phyloP scores from a whole-genome alignment of 2,113 vertebrate genomes.

The Scomber colias region DNA sequence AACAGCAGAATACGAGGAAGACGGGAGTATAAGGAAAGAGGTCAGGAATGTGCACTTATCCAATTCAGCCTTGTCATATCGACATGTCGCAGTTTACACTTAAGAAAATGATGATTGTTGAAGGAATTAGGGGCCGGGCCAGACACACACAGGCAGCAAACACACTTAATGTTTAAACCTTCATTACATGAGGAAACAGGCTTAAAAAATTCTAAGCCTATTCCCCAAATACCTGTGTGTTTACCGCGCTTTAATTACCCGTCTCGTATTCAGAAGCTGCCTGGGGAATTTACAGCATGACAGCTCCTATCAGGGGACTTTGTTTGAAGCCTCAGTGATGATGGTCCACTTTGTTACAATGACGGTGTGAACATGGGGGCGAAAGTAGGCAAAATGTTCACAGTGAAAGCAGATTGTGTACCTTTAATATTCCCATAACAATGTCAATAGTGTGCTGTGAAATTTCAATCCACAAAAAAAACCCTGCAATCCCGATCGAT shows the following conservation, averaged over 20 bases:
- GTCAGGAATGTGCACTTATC: constrained; percentile 23
- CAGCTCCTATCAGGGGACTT: constrained; percentile 5
- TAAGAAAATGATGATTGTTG: constrained; percentile 42
- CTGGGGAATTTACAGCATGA: constrained; percentile 43
- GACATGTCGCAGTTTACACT: constrained; percentile 23
- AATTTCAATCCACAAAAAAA: too few relatives aligned
- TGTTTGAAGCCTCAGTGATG: constrained; percentile 12
- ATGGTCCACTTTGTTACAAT: neutral
- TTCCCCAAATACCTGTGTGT: constrained; percentile 54
- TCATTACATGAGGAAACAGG: constrained; percentile 28
- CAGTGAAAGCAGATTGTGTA: too few relatives aligned
- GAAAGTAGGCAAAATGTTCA: too few relatives aligned
- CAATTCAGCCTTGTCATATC: constrained; percentile 19
- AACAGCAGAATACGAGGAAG: constrained; percentile 4
- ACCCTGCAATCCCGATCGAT: too few relatives aligned
- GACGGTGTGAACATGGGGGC: too few relatives aligned
- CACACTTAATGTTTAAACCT: constrained; percentile 11
- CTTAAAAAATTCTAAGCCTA: constrained; percentile 19
- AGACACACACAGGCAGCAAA: neutral
- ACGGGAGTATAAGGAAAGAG: neutral
- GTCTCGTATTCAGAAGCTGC: constrained; percentile 25
- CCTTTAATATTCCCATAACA: too few relatives aligned
- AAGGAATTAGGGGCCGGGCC: constrained; percentile 18
- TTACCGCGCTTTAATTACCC: constrained; percentile 52
- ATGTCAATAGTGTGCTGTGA: too few relatives aligned